Percentiles rank a stretch among this genome's conserved stretches.
Evolutionary conservation across 1,140 invertebrate species (phyloP).

Genomic region (Lepidurus packardi): DNA sequence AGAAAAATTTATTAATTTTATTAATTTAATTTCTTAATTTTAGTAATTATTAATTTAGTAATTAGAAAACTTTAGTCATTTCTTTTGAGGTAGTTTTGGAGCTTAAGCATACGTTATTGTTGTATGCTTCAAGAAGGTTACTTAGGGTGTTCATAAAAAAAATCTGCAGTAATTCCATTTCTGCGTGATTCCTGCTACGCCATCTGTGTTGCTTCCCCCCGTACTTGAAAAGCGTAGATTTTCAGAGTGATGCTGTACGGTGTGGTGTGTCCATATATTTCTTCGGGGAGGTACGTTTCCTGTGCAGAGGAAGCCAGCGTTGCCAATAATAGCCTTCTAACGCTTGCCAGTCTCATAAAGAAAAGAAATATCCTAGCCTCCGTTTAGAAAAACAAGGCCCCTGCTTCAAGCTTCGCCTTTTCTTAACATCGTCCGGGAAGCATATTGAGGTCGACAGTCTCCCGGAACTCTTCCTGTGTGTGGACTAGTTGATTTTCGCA

Average conservation of each 20-base stretch:
- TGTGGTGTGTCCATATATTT: background rate
- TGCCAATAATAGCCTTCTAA: slow-evolving; percentile 19
- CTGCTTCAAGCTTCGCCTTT: slow-evolving; percentile 2
- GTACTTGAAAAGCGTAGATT: background rate
- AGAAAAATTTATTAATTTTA: too few relatives aligned
- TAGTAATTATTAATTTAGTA: too few relatives aligned
- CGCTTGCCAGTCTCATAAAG: background rate
- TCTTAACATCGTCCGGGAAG: background rate
- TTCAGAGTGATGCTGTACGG: background rate
- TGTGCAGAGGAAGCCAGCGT: background rate
- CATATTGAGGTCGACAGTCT: slow-evolving; percentile 13
- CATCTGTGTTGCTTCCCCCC: background rate
- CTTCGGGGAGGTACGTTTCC: background rate
- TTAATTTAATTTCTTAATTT: too few relatives aligned
- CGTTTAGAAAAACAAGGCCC: background rate
- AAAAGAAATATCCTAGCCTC: background rate
- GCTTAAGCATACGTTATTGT: too few relatives aligned
- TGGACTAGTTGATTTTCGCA: background rate
- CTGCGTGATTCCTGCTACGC: background rate
- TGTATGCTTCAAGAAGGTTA: too few relatives aligned
- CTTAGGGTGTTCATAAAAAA: too few relatives aligned
- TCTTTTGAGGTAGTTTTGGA: too few relatives aligned
- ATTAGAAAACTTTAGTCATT: too few relatives aligned
- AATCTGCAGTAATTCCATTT: too few relatives aligned
- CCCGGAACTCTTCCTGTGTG: slow-evolving; percentile 10